A percentile compares a stretch with the other conserved stretches of the same genome.
Conservation (phyloP, 2,888 invertebrate genomes). For the Erynnis tages region DNA sequence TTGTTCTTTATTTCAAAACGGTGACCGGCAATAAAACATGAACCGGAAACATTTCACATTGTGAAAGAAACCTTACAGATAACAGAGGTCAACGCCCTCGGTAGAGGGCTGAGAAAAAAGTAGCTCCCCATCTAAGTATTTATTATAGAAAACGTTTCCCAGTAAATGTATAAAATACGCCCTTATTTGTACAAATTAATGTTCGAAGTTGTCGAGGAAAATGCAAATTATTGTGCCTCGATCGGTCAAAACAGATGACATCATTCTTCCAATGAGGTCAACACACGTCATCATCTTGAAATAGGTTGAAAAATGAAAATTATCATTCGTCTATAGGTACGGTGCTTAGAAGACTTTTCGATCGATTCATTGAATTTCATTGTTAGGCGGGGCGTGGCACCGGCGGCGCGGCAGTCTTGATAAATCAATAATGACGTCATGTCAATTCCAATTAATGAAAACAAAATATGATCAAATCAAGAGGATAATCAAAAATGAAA, state of each 20-base stretch:
- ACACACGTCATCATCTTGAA: slow-evolving; percentile 41
- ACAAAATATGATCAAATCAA: slow-evolving; percentile 14
- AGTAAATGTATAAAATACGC: background rate
- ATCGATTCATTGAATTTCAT: background rate
- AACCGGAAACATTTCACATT: too few species aligned
- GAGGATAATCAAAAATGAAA: background rate
- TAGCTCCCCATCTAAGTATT: background rate
- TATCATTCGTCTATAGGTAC: too few species aligned
- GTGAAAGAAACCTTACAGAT: background rate
- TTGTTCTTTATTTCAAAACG: too few species aligned
- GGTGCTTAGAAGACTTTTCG: background rate
- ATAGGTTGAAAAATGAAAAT: background rate
- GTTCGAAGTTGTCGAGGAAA: slow-evolving; percentile 7
- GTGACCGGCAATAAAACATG: too few species aligned
- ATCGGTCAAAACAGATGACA: slow-evolving; percentile 43
- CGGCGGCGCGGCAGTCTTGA: slow-evolving; percentile 29
- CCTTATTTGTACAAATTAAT: background rate
- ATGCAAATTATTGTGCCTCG: slow-evolving; percentile 16
- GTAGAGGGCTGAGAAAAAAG: background rate
- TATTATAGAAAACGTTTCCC: background rate
- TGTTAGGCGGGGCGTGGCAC: slow-evolving; percentile 13
- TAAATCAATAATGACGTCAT: slow-evolving; percentile 27
- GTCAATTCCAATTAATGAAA: background rate
- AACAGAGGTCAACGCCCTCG: background rate
- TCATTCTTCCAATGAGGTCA: slow-evolving; percentile 50